Percentiles rank a stretch among this genome's conserved stretches.
phyloP scores from a whole-genome alignment of 1,140 invertebrate species.

The Drosophila repletoides region DNA sequence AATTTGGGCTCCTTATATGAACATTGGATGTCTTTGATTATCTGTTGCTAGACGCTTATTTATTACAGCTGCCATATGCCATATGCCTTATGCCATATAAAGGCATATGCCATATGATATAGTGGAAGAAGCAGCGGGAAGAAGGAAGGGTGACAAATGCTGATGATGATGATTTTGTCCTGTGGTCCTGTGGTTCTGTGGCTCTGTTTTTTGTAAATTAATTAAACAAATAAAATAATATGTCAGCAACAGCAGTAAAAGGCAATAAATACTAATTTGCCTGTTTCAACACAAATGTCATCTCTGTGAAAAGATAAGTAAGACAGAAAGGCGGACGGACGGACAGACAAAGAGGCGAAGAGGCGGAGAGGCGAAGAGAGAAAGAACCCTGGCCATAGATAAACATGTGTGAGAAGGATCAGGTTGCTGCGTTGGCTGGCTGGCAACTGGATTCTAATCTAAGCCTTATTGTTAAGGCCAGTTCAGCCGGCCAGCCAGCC shows the following conservation, averaged over 20 bases:
- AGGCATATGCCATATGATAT: constrained; percentile 50
- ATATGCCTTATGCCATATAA: constrained; percentile 54
- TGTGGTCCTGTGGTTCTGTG: constrained; percentile 62
- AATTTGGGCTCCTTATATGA: constrained; percentile 54
- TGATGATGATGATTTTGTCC: constrained; percentile 52
- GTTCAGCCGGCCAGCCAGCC: too few species aligned
- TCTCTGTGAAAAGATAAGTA: constrained; percentile 67
- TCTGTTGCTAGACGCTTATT: constrained; percentile 68
- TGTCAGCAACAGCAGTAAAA: constrained; percentile 70
- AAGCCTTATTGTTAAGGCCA: too few species aligned
- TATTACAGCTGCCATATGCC: constrained; percentile 74
- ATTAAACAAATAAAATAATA: constrained; percentile 81
- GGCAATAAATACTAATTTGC: constrained; percentile 80
- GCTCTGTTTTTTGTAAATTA: constrained; percentile 67
- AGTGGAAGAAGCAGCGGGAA: neutral
- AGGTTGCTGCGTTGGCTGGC: too few species aligned
- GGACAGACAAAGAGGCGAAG: neutral
- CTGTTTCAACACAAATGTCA: constrained; percentile 81
- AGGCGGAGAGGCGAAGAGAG: neutral
- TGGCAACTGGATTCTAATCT: too few species aligned
- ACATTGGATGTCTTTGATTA: constrained; percentile 63
- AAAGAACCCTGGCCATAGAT: neutral
- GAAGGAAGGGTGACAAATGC: neutral
- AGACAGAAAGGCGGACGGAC: constrained; percentile 22
- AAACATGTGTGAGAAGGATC: neutral